These are phyloP conservation scores for Rhincodon typus DNA, from an alignment of 2,797 vertebrate genomes.

Conservation along the genomic window DNA sequence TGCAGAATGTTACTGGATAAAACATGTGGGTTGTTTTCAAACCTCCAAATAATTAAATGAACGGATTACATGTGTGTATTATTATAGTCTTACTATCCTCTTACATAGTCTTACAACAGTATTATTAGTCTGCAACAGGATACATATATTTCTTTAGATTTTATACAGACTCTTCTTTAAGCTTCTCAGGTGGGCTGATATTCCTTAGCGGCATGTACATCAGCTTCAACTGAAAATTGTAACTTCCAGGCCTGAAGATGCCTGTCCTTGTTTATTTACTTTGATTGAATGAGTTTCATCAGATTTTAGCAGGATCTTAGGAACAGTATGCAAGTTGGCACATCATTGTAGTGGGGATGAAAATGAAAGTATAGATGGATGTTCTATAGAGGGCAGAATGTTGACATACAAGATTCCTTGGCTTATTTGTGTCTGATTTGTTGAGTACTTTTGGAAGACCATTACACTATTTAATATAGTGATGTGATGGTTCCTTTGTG, in stretches of 20 bases:
- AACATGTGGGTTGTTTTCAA: conserved; percentile 22
- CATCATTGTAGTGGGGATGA: background rate
- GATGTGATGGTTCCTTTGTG: background rate
- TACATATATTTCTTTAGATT: background rate
- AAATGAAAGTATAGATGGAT: background rate
- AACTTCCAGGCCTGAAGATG: background rate
- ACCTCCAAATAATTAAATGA: conserved; percentile 14
- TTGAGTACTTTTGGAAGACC: background rate
- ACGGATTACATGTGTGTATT: background rate
- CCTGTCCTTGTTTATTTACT: background rate
- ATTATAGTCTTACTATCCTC: background rate
- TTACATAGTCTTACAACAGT: background rate
- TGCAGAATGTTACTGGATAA: background rate
- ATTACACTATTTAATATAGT: background rate
- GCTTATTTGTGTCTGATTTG: background rate
- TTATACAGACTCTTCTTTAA: background rate
- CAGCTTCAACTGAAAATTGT: conserved; percentile 6
- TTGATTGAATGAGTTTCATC: background rate
- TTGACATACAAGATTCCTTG: background rate
- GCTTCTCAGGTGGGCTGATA: background rate
- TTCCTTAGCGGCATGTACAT: background rate
- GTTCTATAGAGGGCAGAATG: background rate
- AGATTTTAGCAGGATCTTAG: no score
- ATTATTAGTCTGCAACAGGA: background rate
- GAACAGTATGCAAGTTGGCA: background rate